Base-by-base conservation (phyloP, 2,113 vertebrate genomes). In the human (Homo sapiens) region DNA sequence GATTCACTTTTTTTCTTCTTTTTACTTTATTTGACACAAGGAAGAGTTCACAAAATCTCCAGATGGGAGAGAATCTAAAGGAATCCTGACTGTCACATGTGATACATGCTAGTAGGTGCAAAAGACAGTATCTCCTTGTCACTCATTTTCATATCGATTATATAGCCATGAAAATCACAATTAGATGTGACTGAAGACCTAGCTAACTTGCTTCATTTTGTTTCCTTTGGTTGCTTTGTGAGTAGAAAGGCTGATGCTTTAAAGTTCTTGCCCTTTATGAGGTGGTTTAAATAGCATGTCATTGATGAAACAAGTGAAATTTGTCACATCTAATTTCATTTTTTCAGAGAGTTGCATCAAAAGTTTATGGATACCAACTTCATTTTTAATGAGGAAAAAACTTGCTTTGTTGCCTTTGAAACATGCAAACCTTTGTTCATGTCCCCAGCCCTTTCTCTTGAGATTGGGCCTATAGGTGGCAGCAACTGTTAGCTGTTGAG, bases 401-500 rank as follows among this genome's bases (percentile, higher is more conserved):
- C 25, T 48, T 52, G 23, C n/a, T 89, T 70, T 72, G 64, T 90
- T 76, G 20, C 6, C 87, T 96, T 43, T 96, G 73, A 97, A 95
- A 64, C 70, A 52, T 96, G 59, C 50, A 85, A 96, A 89, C 35
- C 64, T 93, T 5, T 8, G 25, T 96, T 96, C 89, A 20, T 66
- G 85, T 86, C 93, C 93, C 73, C 32, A 95, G 43, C 12, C 78
- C 66, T 73, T 97, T 94, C 84, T 97, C 95, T 98, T 96, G 97
- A 96, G 81, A 95, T 81, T 35, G 97, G 93, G 92, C 98, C 98
- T 98, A 93, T 96, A 96, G 96, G 97, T 98, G 98, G 98, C 98
- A 99, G 98, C 97, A 98, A 94, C 0, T 14, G 98, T 97, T 97
- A 98, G 96, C 96, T 97, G 17, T 98, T 98, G 96, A 96, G 85